Evolutionary conservation across 2,888 invertebrate genomes (phyloP), one percentile per base, ranked within the genome.

Genomic region (Coelogynopora nodosa): DNA sequence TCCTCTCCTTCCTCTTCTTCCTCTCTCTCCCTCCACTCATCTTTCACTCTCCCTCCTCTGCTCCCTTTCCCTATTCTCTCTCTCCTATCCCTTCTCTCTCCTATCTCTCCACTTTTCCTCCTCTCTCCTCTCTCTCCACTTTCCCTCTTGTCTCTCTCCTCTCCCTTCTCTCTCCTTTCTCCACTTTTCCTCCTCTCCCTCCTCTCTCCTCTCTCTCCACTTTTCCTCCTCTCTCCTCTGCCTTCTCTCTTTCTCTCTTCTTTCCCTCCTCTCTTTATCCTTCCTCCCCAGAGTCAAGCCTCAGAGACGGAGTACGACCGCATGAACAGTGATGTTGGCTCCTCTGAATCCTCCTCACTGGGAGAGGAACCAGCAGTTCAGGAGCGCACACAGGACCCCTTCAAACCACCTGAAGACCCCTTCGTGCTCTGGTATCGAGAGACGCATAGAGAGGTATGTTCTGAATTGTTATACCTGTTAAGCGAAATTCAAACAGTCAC

Each of bases 271-370:
- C 49, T 49, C 10, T 49, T 13, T 18, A 13, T 18, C 18, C 49
- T 26, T 26, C 18, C 18, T 23, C 74, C 23, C 10, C 23, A 74
- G 74, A 74, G 74, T 74, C 74, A 74, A 74, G 74, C 74, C 74
- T 87, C 87, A 29, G 87, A 87, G 67, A 87, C 87, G 13, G 87
- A 87, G 28, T 86, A 87, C 27, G 87, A 87, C 23, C n/a, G 87
- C 10, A 87, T 87, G 31, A 87, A 87, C 67, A 87, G 86, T 67
- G 87, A 87, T 74, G 87, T 87, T 1, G 83, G 83, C 18, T 81
- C 67, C 23, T 31, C 87, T 0, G 87, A 86, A 0, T 31, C 26
- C 26, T 82, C 81, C 23, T 28, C 86, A 18, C 23, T 83, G 2
- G 81, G 28, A 13, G 74, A 74, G 23, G 74, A 74, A 13, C 23